Evolutionary conservation across 37 sponge, comb jelly and placozoan genomes (phyloP).

Genomic region (Beroe ovata): DNA sequence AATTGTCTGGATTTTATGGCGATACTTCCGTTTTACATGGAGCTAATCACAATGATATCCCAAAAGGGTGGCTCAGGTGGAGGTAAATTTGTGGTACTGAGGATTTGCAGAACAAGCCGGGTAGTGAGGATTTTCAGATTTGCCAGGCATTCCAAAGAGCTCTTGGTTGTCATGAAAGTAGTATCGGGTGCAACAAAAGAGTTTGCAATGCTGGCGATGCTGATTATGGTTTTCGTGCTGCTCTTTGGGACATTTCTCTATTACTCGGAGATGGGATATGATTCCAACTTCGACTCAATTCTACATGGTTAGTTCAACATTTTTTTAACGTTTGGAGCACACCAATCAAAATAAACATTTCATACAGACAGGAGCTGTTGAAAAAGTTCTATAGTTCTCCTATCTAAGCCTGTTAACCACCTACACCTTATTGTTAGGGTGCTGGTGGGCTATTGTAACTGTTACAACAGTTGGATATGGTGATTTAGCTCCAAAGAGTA

Average conservation of each 20-base stretch:
- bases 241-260: constrained; percentile 52
- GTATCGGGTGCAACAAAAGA: constrained; percentile 21
- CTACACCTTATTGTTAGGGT: too few relatives aligned
- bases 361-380: too few relatives aligned
- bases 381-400: too few relatives aligned
- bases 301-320: constrained; percentile 55
- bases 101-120: constrained; percentile 63
- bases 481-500: constrained; percentile 51
- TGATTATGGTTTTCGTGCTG: constrained; percentile 61
- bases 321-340: not conserved
- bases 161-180: constrained; percentile 46
- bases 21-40: constrained; percentile 60
- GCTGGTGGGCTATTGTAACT: constrained; percentile 64
- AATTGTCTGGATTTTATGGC: constrained; percentile 61
- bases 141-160: constrained; percentile 32
- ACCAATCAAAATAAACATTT: not conserved
- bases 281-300: constrained; percentile 20
- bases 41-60: constrained; percentile 28
- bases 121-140: constrained; percentile 64
- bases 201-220: constrained; percentile 63
- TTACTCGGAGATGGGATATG: constrained; percentile 62
- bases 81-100: constrained; percentile 49
- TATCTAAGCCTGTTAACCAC: too few relatives aligned
- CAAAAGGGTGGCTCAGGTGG: constrained; percentile 9
- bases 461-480: constrained; percentile 58